Evolutionary conservation across 1,140 invertebrate species (phyloP), one percentile per base, ranked within the genome.

Genomic region (Microvelia longipes): DNA sequence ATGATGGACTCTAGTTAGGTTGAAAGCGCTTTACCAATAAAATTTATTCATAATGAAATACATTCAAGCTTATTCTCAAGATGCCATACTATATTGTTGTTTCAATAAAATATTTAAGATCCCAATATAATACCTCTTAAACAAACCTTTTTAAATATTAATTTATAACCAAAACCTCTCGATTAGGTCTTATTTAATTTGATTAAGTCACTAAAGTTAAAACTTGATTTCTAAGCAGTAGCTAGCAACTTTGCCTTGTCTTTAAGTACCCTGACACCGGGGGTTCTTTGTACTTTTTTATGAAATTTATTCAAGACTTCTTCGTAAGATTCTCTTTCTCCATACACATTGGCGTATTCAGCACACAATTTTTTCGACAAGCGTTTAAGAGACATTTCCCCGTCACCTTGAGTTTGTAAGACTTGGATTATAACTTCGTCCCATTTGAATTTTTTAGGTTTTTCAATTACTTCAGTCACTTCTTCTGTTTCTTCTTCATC

Each of bases 271-370:
- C 27, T 29, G n/a, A 73, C 69, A 29, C 68, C 65, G 11, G 25
- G 50, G 15, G 30, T 67, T 28, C 69, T 72, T 62, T 67, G 63
- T 15, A 73, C 63, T 72, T 72, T 73, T 68, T 73, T 73, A 28
- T 72, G 72, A 29, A 73, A 71, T 28, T 72, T 73, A 1, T 65
- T 30, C 28, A 70, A 50, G 27, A 72, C 30, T 26, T 70, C 64
- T 35, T 73, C 73, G 28, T 69, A 71, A 28, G 62, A 64, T 64
- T 68, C 66, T 15, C 27, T 28, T 2, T 72, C 71, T 26, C 69
- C 69, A n/a, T 70, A 68, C 1, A 68, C 29, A 62, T 30, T 13
- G 24, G 50, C 61, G 30, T 73, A 73, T 28, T 73, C 73, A n/a
- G 60, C 63, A 13, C 71, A 24, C 2, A 72, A 68, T 61, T 72